Conservation (phyloP, 1,140 invertebrate species). For the Drosophila aff. region DNA sequence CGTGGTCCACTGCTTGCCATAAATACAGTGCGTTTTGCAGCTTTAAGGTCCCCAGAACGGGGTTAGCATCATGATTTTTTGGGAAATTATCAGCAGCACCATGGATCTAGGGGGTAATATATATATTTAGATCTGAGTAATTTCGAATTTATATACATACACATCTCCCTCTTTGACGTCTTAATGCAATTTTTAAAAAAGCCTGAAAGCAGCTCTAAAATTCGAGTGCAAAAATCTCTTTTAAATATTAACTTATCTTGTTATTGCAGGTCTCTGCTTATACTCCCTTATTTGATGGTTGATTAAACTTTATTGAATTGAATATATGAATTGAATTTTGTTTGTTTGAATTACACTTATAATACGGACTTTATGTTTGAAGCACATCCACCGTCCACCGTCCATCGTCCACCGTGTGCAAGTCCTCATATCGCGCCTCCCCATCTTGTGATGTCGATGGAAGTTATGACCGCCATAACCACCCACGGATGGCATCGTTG, state of each 20-base stretch:
- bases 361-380: neutral
- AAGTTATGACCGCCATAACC: neutral
- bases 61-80: neutral
- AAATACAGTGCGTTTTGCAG: neutral
- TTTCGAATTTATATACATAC: too few relatives aligned
- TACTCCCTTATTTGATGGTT: too few relatives aligned
- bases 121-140: neutral
- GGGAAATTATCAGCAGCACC: neutral
- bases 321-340: neutral
- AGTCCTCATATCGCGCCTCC: neutral
- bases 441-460: neutral
- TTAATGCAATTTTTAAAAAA: too few relatives aligned
- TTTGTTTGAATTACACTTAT: neutral
- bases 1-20: constrained; percentile 16
- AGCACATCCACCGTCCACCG: neutral
- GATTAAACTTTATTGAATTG: neutral
- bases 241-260: too few relatives aligned
- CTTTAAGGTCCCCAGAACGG: neutral
- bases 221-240: too few relatives aligned
- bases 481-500: neutral
- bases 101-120: neutral
- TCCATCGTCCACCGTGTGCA: neutral
- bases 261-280: too few relatives aligned
- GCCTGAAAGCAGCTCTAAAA: too few relatives aligned
- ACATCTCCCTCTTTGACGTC: too few relatives aligned